A percentile compares a stretch with the other conserved stretches of the same genome.
Conservation (phyloP, 2,113 vertebrate genomes). For the Urocolius indicus region DNA sequence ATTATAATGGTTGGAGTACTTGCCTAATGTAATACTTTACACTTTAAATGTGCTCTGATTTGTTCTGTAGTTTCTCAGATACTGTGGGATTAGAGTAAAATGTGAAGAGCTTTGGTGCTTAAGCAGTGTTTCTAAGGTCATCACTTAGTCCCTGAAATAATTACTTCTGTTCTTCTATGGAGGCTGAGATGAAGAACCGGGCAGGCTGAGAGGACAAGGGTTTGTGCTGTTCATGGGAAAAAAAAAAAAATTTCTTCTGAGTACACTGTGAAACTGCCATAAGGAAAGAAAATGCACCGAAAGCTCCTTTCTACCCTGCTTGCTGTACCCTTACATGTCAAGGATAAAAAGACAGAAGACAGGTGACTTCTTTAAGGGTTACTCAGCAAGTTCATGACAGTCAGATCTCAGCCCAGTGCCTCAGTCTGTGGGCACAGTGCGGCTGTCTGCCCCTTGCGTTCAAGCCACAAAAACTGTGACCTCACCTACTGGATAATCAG, state of each 20-base stretch:
- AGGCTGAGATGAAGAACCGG: neutral
- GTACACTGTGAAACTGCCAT: neutral
- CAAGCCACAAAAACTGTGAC: neutral
- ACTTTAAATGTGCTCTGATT: neutral
- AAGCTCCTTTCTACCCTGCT: neutral
- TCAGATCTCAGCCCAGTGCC: neutral
- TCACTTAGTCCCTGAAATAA: neutral
- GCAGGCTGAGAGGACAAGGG: neutral
- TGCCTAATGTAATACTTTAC: neutral
- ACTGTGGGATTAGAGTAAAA: neutral
- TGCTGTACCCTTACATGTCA: fast-evolving
- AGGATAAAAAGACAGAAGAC: neutral
- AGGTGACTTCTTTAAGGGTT: neutral
- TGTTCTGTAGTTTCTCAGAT: neutral
- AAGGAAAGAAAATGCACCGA: neutral
- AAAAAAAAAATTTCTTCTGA: neutral
- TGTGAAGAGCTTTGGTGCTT: neutral
- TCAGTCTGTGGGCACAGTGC: neutral
- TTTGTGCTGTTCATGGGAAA: neutral
- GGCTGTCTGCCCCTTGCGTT: too few species aligned
- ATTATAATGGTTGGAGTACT: neutral
- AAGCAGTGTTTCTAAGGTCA: neutral
- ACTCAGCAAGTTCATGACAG: neutral
- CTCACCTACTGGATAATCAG: neutral
- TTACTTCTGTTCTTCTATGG: neutral